Evolutionary conservation across 2,113 vertebrate species (phyloP).

Genomic region (Cyanocitta stelleri): DNA sequence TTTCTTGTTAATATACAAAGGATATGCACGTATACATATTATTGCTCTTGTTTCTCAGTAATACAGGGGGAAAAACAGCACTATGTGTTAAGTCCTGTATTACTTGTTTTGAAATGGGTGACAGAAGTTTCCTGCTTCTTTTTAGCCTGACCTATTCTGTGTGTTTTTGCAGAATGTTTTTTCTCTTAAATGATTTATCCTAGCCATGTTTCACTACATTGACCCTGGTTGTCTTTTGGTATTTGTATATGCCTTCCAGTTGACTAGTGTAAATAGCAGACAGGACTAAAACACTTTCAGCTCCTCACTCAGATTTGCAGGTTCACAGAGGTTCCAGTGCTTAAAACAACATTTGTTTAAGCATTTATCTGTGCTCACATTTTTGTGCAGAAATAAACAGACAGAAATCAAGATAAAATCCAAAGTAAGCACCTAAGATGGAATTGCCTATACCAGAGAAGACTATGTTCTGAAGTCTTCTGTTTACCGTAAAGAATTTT

Average conservation of each 20-base stretch:
- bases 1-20: background rate
- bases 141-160: background rate
- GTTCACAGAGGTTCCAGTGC: background rate
- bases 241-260: background rate
- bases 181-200: background rate
- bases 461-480: background rate
- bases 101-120: background rate
- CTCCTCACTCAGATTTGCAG: background rate
- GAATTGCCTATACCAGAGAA: background rate
- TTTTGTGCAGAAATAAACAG: background rate
- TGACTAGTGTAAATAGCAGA: background rate
- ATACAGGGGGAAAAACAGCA: background rate
- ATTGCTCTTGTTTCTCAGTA: background rate
- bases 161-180: background rate
- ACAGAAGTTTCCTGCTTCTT: background rate
- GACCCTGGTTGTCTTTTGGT: background rate
- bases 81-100: background rate
- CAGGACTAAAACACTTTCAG: background rate
- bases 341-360: background rate
- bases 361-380: fast-evolving
- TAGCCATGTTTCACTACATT: background rate
- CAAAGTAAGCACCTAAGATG: background rate
- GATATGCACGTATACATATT: background rate
- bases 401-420: background rate
- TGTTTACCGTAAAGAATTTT: background rate